Evolutionary conservation across 2,113 vertebrate species (phyloP).

Genomic region (Cervus canadensis): DNA sequence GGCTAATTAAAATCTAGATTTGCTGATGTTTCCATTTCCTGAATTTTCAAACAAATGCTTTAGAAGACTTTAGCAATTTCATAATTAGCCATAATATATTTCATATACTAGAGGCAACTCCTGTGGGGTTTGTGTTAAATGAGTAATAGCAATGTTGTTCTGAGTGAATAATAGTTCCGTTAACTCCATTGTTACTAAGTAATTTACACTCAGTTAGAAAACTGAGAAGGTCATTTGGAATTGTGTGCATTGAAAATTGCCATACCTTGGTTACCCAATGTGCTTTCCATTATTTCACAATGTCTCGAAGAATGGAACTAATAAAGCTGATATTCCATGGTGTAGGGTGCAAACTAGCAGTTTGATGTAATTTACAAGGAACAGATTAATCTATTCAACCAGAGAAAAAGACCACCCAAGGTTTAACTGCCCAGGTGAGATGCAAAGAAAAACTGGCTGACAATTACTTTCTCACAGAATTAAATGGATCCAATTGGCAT

Average conservation of each 20-base stretch:
- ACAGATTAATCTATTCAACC: slow-evolving; percentile 45
- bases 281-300: slow-evolving; percentile 58
- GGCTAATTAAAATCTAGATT: slow-evolving; percentile 19
- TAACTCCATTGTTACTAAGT: slow-evolving; percentile 34
- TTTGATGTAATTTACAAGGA: slow-evolving; percentile 38
- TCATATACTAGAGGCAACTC: not conserved
- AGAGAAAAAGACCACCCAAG: slow-evolving; percentile 53
- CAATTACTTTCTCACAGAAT: not conserved
- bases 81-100: slow-evolving; percentile 35
- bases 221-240: slow-evolving; percentile 20
- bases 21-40: slow-evolving; percentile 11
- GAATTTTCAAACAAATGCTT: slow-evolving; percentile 32
- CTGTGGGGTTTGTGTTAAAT: not conserved
- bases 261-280: slow-evolving; percentile 48
- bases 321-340: slow-evolving; percentile 52
- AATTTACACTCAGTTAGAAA: slow-evolving; percentile 62
- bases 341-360: not conserved
- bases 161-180: not conserved
- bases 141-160: not conserved
- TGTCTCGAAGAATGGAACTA: slow-evolving; percentile 62
- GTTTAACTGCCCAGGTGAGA: slow-evolving; percentile 38
- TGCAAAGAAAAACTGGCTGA: not conserved
- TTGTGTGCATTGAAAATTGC: slow-evolving; percentile 16
- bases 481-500: not conserved
- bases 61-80: not conserved